A percentile compares a stretch with the other conserved stretches of the same genome.
Conservation (phyloP, 2,113 vertebrate species). For the Chaetura pelagica region DNA sequence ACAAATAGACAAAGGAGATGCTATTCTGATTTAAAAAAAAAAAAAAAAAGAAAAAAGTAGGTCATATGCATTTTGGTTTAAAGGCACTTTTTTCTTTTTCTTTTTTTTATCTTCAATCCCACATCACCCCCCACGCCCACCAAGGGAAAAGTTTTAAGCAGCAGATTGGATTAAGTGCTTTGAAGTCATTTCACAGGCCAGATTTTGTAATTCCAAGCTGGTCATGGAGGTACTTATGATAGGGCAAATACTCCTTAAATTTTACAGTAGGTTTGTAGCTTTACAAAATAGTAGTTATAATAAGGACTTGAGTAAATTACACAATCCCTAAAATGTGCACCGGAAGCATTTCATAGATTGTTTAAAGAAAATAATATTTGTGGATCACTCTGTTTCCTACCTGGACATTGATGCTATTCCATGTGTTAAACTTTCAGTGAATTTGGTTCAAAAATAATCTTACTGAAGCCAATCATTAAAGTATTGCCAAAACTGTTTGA, state of each 20-base stretch:
- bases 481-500: slow-evolving; percentile 96
- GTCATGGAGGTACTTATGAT: neutral
- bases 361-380: neutral
- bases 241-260: neutral
- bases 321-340: neutral
- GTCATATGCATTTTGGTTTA: neutral
- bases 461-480: slow-evolving; percentile 96
- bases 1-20: slow-evolving; percentile 45
- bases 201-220: neutral
- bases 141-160: neutral
- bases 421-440: slow-evolving; percentile 81
- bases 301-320: neutral
- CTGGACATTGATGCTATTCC: neutral
- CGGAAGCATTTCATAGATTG: neutral
- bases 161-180: neutral
- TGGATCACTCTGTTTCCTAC: neutral
- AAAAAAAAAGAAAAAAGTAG: neutral
- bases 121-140: too few relatives aligned
- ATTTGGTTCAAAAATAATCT: slow-evolving; percentile 98
- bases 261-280: neutral
- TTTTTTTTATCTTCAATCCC: neutral
- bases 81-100: neutral
- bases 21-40: neutral
- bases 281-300: neutral
- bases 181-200: slow-evolving; percentile 3